Evolutionary conservation across 2,888 invertebrate species (phyloP).

Genomic region (Drosophila fulvimacula): DNA sequence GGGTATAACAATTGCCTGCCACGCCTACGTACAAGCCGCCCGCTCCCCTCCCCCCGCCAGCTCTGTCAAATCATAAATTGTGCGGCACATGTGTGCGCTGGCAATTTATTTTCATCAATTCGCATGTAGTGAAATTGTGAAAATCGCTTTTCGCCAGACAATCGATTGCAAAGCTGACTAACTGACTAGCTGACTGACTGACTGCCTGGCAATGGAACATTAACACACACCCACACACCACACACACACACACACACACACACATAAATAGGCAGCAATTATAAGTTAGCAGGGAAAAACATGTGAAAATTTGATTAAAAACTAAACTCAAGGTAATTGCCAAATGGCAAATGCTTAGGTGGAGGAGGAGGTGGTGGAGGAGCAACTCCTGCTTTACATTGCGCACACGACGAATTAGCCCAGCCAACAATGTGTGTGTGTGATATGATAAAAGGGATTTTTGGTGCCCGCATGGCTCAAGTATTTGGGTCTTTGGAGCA

Average conservation of each 20-base stretch:
- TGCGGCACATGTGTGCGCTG: slow-evolving; percentile 72
- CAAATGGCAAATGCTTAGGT: slow-evolving; percentile 28
- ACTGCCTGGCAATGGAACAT: slow-evolving; percentile 13
- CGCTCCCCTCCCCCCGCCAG: background rate
- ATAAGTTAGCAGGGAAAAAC: slow-evolving; percentile 45
- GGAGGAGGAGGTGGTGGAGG: no score
- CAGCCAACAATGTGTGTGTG: background rate
- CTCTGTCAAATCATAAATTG: slow-evolving; percentile 67
- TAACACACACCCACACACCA: slow-evolving; percentile 26
- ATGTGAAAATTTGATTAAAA: slow-evolving; percentile 75
- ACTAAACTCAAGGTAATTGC: slow-evolving; percentile 68
- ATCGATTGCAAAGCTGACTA: slow-evolving; percentile 63
- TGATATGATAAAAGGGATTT: background rate
- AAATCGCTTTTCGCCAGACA: slow-evolving; percentile 74
- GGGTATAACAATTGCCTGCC: slow-evolving; percentile 13
- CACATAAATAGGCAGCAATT: slow-evolving; percentile 36
- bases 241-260: slow-evolving; percentile 25
- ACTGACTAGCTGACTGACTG: slow-evolving; percentile 16
- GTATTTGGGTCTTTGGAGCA: slow-evolving; percentile 83
- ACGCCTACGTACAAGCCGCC: background rate
- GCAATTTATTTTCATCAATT: slow-evolving; percentile 79
- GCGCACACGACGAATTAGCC: slow-evolving; percentile 34
- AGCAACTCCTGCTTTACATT: slow-evolving; percentile 27
- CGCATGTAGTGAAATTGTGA: slow-evolving; percentile 58
- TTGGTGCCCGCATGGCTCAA: slow-evolving; percentile 16